Conservation (phyloP, 2,888 invertebrate genomes). For the Augiades crinisus region DNA sequence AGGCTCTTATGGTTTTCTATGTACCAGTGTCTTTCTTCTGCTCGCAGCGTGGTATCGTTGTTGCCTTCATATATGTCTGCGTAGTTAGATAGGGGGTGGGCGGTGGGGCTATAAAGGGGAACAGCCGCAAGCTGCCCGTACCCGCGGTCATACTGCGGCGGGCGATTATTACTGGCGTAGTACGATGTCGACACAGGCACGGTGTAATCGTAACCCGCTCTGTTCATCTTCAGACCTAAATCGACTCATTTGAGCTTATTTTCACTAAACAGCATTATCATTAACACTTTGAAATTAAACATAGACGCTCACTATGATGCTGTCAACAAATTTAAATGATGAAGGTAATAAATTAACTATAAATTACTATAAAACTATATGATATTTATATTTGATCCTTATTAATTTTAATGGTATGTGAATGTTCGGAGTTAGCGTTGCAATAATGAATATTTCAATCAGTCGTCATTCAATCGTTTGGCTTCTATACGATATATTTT, state of each 20-base stretch:
- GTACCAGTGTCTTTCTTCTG: constrained; percentile 77
- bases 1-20: constrained; percentile 77
- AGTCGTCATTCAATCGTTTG: no score
- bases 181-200: constrained; percentile 74
- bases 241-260: constrained; percentile 74
- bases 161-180: constrained; percentile 68
- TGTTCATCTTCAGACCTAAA: constrained; percentile 75
- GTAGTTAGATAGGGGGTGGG: constrained; percentile 73
- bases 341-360: no score
- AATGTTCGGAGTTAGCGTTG: no score
- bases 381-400: no score
- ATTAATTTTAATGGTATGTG: no score
- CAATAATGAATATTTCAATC: no score
- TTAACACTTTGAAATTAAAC: constrained; percentile 11
- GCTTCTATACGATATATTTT: no score
- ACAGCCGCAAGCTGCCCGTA: constrained; percentile 68
- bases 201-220: constrained; percentile 77
- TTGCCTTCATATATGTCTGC: constrained; percentile 78
- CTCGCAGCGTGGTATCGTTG: constrained; percentile 75
- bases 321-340: no score
- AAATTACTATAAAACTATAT: no score
- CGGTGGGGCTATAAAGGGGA: constrained; percentile 68
- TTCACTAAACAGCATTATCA: constrained; percentile 35
- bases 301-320: constrained; percentile 24
- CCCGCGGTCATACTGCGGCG: constrained; percentile 72